Evolutionary conservation across 2,888 invertebrate genomes (phyloP).

Genomic region (Allolobophora icterica): DNA sequence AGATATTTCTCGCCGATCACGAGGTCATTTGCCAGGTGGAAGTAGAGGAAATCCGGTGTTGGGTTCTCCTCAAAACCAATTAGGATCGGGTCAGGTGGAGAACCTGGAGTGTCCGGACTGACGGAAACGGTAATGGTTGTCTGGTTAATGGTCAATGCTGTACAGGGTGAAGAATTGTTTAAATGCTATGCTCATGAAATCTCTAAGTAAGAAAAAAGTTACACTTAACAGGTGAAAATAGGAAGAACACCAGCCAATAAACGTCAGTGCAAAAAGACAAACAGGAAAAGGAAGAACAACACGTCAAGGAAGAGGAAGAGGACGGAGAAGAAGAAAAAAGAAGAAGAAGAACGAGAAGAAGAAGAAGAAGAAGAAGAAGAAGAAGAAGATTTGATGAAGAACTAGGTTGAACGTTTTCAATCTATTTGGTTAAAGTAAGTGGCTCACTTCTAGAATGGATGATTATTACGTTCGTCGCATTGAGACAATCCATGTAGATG

Average conservation of each 20-base stretch:
- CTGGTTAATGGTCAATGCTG: slow-evolving; percentile 29
- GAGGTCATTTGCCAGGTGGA: slow-evolving; percentile 32
- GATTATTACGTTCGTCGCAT: slow-evolving; percentile 34
- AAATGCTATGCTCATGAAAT: background rate
- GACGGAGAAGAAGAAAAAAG: background rate
- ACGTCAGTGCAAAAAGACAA: background rate
- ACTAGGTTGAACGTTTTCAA: background rate
- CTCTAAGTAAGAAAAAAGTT: background rate
- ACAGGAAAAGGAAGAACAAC: background rate
- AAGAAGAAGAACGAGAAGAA: background rate
- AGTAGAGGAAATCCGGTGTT: slow-evolving; percentile 13
- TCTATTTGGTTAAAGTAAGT: too few species aligned
- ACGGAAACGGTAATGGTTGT: background rate
- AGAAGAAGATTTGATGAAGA: background rate
- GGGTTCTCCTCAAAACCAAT: background rate
- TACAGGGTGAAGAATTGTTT: background rate
- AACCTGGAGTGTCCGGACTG: slow-evolving; percentile 21
- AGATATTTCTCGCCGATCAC: slow-evolving; percentile 35
- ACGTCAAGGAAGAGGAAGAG: background rate
- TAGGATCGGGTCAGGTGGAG: slow-evolving; percentile 24
- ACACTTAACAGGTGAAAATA: background rate
- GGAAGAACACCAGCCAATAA: background rate
- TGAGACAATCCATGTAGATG: slow-evolving; percentile 37
- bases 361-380: too few species aligned
- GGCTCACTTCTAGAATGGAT: slow-evolving; percentile 21